phyloP scores from a whole-genome alignment of 2,113 vertebrate species.

The Paraplagusia blochii region DNA sequence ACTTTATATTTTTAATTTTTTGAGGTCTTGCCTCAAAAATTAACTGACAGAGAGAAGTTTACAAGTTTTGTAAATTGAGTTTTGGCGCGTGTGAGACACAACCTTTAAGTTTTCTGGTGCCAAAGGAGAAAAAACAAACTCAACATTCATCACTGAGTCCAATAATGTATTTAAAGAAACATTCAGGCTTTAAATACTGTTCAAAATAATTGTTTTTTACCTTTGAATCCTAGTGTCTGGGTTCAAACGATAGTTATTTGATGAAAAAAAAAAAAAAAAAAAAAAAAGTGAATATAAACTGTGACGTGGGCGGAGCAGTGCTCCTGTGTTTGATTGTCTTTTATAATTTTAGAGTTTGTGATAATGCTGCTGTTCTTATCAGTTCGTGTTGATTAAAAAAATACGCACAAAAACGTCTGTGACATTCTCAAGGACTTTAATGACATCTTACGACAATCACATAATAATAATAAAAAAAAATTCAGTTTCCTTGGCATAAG shows the following conservation, averaged over 20 bases:
- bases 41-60: no score
- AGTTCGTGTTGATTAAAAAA: no score
- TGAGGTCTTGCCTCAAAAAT: no score
- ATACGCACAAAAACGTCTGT: constrained; percentile 1
- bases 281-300: constrained; percentile 20
- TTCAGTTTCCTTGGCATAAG: constrained; percentile 58
- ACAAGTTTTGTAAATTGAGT: no score
- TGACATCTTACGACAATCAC: constrained; percentile 63
- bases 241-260: no score
- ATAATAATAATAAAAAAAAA: constrained; percentile 58
- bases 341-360: background rate
- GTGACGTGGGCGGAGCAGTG: constrained; percentile 49
- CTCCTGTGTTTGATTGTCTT: constrained; percentile 27
- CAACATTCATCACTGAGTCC: background rate
- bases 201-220: no score
- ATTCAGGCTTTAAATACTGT: no score
- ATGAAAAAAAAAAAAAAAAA: no score
- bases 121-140: constrained; percentile 10
- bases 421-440: constrained; percentile 65
- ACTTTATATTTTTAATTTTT: no score
- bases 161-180: background rate
- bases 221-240: no score
- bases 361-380: no score
- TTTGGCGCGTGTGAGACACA: background rate
- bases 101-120: constrained; percentile 3